Evolutionary conservation across 2,888 invertebrate species (phyloP).

Genomic region (Gastracanthus pulcherrimus): DNA sequence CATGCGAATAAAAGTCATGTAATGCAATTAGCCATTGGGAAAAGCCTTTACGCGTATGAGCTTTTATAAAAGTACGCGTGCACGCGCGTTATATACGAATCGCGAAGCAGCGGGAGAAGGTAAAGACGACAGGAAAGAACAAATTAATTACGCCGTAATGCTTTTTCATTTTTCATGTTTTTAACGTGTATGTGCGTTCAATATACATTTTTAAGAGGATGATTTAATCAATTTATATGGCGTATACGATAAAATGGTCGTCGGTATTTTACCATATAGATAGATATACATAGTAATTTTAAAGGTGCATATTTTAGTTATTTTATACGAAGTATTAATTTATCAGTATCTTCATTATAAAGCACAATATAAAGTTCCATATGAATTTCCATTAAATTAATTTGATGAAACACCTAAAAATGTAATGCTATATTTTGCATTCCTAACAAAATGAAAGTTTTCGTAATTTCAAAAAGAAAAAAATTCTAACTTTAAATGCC

Average conservation of each 20-base stretch:
- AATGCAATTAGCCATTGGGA: slow-evolving; percentile 13
- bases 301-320: not conserved
- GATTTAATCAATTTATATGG: not conserved
- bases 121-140: not conserved
- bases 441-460: too few relatives aligned
- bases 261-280: not conserved
- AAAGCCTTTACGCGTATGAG: not conserved
- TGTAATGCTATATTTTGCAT: not conserved
- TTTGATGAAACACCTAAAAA: not conserved
- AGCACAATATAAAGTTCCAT: not conserved
- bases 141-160: slow-evolving; percentile 35
- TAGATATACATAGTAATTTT: not conserved
- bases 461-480: too few relatives aligned
- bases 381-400: not conserved
- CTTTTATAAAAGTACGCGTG: not conserved
- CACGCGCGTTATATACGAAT: too few relatives aligned
- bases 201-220: not conserved
- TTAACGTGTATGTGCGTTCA: too few relatives aligned
- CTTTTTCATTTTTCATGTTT: slow-evolving; percentile 15
- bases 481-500: too few relatives aligned
- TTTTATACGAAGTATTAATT: not conserved
- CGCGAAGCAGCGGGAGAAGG: too few relatives aligned
- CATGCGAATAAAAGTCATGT: not conserved
- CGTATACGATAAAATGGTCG: not conserved
- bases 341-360: slow-evolving; percentile 1